phyloP scores from a whole-genome alignment of 2,797 vertebrate genomes.

The Telmatherina bonti region DNA sequence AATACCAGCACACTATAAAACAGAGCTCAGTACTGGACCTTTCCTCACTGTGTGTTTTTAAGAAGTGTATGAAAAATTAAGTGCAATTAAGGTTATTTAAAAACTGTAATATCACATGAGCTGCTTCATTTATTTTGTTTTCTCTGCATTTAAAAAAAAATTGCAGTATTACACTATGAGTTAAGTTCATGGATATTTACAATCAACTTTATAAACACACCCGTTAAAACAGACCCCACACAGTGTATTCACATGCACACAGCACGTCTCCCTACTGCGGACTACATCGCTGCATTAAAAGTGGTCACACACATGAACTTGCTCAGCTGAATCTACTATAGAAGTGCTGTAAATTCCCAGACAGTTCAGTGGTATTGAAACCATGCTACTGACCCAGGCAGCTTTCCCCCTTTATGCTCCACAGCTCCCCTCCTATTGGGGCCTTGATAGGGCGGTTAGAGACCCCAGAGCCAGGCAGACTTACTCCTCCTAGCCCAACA shows the following conservation, averaged over 20 bases:
- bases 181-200: background rate
- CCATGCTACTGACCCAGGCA: conserved; percentile 62
- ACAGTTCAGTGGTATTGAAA: conserved; percentile 76
- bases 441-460: conserved; percentile 69
- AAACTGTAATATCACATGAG: background rate
- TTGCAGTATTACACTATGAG: background rate
- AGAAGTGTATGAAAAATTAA: conserved; percentile 18
- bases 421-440: conserved; percentile 70
- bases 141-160: background rate
- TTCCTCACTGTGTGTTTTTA: background rate
- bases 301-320: conserved; percentile 51
- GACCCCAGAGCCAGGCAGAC: conserved; percentile 68
- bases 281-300: conserved; percentile 43
- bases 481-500: conserved; percentile 80
- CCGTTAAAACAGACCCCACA: conserved; percentile 42
- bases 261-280: conserved; percentile 36
- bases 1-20: conserved; percentile 43
- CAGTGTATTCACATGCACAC: conserved; percentile 27
- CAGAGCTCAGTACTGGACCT: conserved; percentile 21
- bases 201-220: conserved; percentile 24
- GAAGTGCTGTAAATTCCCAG: conserved; percentile 72
- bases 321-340: conserved; percentile 61
- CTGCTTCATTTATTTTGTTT: background rate
- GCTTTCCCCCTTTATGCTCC: conserved; percentile 47
- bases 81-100: background rate